These are phyloP conservation scores for Pleuronectes platessa DNA, from an alignment of 2,113 vertebrate genomes.

Conservation along the genomic window DNA sequence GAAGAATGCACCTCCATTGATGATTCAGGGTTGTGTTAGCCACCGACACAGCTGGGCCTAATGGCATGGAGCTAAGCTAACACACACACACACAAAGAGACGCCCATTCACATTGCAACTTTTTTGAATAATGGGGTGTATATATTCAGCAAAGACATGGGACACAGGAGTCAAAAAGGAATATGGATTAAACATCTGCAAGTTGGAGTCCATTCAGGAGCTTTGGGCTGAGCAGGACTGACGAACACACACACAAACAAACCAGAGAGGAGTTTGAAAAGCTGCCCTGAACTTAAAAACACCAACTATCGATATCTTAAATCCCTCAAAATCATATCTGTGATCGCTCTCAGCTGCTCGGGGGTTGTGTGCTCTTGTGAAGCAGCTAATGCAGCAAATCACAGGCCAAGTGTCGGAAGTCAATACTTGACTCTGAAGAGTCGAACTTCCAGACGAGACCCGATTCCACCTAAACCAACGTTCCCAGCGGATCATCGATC, in stretches of 20 bases:
- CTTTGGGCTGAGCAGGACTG: too few species aligned
- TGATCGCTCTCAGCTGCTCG: constrained; percentile 12
- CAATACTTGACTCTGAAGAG: constrained; percentile 40
- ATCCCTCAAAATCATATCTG: constrained; percentile 34
- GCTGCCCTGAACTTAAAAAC: too few species aligned
- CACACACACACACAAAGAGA: constrained; percentile 9
- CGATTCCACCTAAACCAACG: constrained; percentile 31
- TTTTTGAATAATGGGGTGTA: constrained; percentile 5
- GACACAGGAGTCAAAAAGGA: constrained; percentile 31
- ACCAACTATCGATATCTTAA: constrained; percentile 26
- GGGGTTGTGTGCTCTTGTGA: constrained; percentile 21
- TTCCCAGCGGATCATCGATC: constrained; percentile 30
- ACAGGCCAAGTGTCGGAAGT: constrained; percentile 24
- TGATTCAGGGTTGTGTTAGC: constrained; percentile 62
- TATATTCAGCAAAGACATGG: constrained; percentile 38
- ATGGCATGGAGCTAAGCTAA: constrained; percentile 53
- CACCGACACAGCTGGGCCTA: constrained; percentile 62
- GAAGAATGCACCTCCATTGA: constrained; percentile 66
- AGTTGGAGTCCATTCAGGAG: too few species aligned
- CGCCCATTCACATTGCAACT: constrained; percentile 23
- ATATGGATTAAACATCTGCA: constrained; percentile 43
- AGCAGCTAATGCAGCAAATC: constrained; percentile 54
- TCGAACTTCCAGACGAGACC: constrained; percentile 3
- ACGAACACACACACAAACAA: too few species aligned
- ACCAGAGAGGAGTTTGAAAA: not conserved